Percentiles rank a stretch among this genome's conserved stretches.
Evolutionary conservation across 1,140 invertebrate genomes (phyloP).

Genomic region (Maconellicoccus hirsutus): DNA sequence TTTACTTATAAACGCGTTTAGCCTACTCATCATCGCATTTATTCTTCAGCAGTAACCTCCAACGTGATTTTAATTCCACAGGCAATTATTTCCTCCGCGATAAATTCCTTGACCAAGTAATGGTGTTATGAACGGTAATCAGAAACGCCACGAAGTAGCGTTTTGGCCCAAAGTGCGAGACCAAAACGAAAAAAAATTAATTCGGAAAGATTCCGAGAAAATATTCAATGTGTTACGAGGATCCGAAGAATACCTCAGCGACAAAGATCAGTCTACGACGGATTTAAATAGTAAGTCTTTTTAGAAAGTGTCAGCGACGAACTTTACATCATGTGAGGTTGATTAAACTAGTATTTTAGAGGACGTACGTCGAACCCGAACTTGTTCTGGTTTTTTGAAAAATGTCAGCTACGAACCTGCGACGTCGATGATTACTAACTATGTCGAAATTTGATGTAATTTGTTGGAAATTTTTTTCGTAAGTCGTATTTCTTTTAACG

Average conservation of each 20-base stretch:
- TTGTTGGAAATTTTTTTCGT: too few relatives aligned
- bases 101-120: not conserved
- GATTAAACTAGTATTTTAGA: not conserved
- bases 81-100: too few relatives aligned
- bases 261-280: not conserved
- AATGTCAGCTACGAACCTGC: too few relatives aligned
- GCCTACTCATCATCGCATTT: too few relatives aligned
- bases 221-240: not conserved
- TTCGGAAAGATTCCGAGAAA: not conserved
- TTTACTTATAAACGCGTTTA: too few relatives aligned
- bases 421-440: too few relatives aligned
- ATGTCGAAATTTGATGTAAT: too few relatives aligned
- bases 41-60: too few relatives aligned
- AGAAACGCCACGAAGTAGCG: not conserved
- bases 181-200: constrained; percentile 17
- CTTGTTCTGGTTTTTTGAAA: not conserved
- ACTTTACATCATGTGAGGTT: not conserved
- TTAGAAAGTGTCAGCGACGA: not conserved
- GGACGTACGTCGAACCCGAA: not conserved
- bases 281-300: not conserved
- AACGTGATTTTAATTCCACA: too few relatives aligned
- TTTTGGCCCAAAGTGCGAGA: not conserved
- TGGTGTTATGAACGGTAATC: not conserved
- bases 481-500: too few relatives aligned
- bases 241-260: constrained; percentile 10